Percentiles rank a stretch among this genome's conserved stretches.
These are phyloP conservation scores for Cardiocondyla obscurior DNA, from an alignment of 1,140 invertebrate genomes.

Conservation along the genomic window DNA sequence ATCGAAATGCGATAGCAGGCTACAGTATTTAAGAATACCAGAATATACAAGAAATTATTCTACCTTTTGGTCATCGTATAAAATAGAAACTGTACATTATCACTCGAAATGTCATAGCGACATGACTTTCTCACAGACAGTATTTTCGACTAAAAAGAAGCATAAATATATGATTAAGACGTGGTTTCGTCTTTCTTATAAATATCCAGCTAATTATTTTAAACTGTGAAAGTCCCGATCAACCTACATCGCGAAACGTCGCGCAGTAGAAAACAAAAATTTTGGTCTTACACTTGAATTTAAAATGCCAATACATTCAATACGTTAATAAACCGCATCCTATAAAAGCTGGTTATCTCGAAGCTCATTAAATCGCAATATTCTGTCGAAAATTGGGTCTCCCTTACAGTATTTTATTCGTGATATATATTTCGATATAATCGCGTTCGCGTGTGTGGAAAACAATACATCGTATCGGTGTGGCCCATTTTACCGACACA, in stretches of 20 bases:
- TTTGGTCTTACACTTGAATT: background rate
- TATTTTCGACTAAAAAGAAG: too few species aligned
- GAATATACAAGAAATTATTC: background rate
- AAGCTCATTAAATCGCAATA: slow-evolving; percentile 43
- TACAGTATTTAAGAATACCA: slow-evolving; percentile 52
- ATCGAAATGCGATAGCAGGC: slow-evolving; percentile 53
- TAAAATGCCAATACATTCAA: background rate
- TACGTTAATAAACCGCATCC: background rate
- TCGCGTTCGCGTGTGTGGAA: slow-evolving; percentile 9
- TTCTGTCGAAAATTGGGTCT: slow-evolving; percentile 36
- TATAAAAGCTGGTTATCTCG: background rate
- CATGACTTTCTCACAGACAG: too few species aligned
- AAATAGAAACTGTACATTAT: too few species aligned
- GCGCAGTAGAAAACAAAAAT: background rate
- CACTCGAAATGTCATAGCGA: background rate
- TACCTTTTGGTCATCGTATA: slow-evolving; percentile 54
- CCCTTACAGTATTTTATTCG: slow-evolving; percentile 20
- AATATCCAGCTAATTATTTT: background rate
- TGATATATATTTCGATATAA: slow-evolving; percentile 44
- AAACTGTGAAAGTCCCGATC: background rate
- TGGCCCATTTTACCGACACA: slow-evolving; percentile 38
- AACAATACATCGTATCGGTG: slow-evolving; percentile 17
- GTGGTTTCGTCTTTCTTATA: background rate
- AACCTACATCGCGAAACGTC: background rate
- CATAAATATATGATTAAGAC: background rate